Evolutionary conservation across 1,140 invertebrate genomes (phyloP).

Genomic region (Portunus trituberculatus): DNA sequence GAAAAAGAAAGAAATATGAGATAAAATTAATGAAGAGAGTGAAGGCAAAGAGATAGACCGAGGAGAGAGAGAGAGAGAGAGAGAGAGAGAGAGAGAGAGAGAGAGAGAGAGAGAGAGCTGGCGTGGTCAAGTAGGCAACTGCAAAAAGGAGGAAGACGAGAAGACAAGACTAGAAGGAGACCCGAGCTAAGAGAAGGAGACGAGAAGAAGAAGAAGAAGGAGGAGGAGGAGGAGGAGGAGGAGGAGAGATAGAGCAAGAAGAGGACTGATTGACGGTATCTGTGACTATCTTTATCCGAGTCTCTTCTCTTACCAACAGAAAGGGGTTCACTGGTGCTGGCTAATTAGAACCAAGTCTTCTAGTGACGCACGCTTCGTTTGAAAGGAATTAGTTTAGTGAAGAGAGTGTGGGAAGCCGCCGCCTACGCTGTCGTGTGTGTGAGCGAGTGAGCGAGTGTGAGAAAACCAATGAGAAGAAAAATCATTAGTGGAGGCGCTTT

Average conservation of each 20-base stretch:
- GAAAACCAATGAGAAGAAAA: background rate
- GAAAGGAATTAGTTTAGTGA: background rate
- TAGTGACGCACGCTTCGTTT: background rate
- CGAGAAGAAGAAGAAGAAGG: no score
- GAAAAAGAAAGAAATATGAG: no score
- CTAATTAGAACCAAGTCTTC: background rate
- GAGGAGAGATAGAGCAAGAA: background rate
- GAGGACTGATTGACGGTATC: background rate
- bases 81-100: constrained; percentile 11
- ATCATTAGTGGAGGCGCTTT: no score
- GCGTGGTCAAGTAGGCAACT: background rate
- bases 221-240: background rate
- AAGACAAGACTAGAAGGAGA: no score
- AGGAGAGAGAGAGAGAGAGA: constrained; percentile 1
- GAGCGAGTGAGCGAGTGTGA: background rate
- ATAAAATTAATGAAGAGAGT: no score
- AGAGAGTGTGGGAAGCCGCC: background rate
- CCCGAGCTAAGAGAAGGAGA: no score
- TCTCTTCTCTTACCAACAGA: background rate
- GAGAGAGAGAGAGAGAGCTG: background rate
- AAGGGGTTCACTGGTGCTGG: background rate
- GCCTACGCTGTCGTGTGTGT: background rate
- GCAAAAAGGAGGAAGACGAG: no score
- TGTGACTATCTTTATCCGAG: background rate
- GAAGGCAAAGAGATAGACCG: no score